Evolutionary conservation across 2,888 invertebrate genomes (phyloP).

Genomic region (Portevinia maculata): DNA sequence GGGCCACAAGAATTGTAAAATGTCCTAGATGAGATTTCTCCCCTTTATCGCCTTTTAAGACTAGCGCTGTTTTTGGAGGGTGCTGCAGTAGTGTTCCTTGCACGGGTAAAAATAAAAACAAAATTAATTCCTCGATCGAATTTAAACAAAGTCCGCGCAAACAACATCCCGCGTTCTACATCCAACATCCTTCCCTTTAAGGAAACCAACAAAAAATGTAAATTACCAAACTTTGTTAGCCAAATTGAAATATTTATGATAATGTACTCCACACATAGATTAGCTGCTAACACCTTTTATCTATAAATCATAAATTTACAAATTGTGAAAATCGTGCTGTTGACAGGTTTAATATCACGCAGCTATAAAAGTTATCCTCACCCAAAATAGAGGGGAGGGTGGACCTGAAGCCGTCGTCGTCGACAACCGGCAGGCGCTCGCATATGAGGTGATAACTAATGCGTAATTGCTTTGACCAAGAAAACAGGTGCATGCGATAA

Average conservation of each 20-base stretch:
- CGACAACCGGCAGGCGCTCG: slow-evolving; percentile 27
- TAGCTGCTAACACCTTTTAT: slow-evolving; percentile 73
- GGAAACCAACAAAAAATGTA: slow-evolving; percentile 29
- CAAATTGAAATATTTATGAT: slow-evolving; percentile 72
- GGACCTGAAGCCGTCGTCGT: background rate
- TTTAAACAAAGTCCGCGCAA: too few relatives aligned
- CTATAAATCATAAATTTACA: slow-evolving; percentile 74
- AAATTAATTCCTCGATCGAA: too few relatives aligned
- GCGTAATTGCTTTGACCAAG: slow-evolving; percentile 73
- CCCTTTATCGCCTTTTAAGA: too few relatives aligned
- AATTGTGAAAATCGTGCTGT: slow-evolving; percentile 70
- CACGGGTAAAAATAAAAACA: too few relatives aligned
- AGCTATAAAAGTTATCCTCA: slow-evolving; percentile 70
- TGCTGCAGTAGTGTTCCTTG: too few relatives aligned
- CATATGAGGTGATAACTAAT: slow-evolving; percentile 73
- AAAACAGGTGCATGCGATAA: slow-evolving; percentile 74
- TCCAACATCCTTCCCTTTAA: slow-evolving; percentile 7
- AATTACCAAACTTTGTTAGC: slow-evolving; percentile 48
- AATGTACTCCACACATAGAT: slow-evolving; percentile 64
- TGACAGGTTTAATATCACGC: slow-evolving; percentile 72
- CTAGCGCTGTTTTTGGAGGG: too few relatives aligned
- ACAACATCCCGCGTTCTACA: too few relatives aligned
- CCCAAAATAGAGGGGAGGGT: slow-evolving; percentile 4
- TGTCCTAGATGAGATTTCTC: too few relatives aligned
- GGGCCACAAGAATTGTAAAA: too few relatives aligned